A percentile compares a stretch with the other conserved stretches of the same genome.
These are phyloP conservation scores for Holacanthus passer DNA, from an alignment of 2,113 vertebrate genomes.

Conservation along the genomic window DNA sequence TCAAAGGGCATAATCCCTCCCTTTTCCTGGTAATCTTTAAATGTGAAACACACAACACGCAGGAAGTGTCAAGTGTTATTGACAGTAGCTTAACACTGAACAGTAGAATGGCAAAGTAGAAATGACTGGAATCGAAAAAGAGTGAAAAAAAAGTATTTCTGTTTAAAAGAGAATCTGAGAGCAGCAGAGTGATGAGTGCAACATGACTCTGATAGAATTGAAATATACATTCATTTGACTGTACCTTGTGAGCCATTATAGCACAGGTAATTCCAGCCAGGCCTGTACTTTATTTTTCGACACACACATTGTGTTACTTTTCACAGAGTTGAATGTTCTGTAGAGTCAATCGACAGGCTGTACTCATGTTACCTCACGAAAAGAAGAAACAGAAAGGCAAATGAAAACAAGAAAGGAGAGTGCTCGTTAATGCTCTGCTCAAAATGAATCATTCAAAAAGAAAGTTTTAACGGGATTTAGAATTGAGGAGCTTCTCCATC, in stretches of 20 bases:
- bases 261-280: neutral
- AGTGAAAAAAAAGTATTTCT: neutral
- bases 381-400: neutral
- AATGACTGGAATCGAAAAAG: neutral
- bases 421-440: neutral
- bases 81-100: neutral
- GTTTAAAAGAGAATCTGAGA: neutral
- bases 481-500: neutral
- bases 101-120: neutral
- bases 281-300: neutral
- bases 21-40: neutral
- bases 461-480: neutral
- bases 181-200: neutral
- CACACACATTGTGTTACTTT: neutral
- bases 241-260: neutral
- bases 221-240: neutral
- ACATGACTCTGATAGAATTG: neutral
- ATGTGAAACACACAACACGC: neutral
- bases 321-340: neutral
- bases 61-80: neutral
- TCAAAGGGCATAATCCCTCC: neutral
- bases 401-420: neutral
- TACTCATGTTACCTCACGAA: neutral
- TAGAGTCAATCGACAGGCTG: neutral
- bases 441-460: neutral